Conservation (phyloP, 2,797 vertebrate genomes). For the Cyclopterus lumpus region DNA sequence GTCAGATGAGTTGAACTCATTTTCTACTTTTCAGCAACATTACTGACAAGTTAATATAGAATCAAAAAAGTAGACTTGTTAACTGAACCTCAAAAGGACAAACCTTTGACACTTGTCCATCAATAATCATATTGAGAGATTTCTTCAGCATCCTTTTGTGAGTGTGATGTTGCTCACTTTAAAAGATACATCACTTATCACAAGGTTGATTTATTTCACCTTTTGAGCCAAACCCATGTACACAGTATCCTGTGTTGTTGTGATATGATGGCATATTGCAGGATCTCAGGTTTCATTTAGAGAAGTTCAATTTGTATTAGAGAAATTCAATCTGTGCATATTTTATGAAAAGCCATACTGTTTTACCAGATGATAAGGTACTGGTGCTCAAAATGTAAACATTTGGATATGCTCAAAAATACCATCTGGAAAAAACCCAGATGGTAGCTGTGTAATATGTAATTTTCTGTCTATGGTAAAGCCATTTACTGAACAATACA, state of each 20-base stretch:
- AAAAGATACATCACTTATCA: neutral
- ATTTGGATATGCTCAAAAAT: slow-evolving; percentile 33
- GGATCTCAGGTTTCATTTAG: slow-evolving; percentile 70
- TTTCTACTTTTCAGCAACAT: slow-evolving; percentile 27
- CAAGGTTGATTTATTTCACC: slow-evolving; percentile 15
- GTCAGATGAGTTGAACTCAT: slow-evolving; percentile 10
- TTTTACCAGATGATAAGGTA: slow-evolving; percentile 43
- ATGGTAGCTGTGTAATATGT: slow-evolving; percentile 25
- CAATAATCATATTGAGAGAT: slow-evolving; percentile 12
- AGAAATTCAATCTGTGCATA: slow-evolving; percentile 42
- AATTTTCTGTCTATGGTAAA: slow-evolving; percentile 42
- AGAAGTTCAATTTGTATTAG: slow-evolving; percentile 26
- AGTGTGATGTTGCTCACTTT: slow-evolving; percentile 18
- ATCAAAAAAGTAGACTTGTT: neutral
- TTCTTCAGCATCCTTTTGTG: slow-evolving; percentile 5
- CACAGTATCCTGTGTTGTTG: slow-evolving; percentile 19
- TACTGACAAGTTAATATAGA: slow-evolving; percentile 4
- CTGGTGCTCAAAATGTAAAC: slow-evolving; percentile 52
- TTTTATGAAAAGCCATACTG: slow-evolving; percentile 63
- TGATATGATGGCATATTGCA: slow-evolving; percentile 18
- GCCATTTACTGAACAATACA: slow-evolving; percentile 51
- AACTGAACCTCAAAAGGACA: slow-evolving; percentile 15
- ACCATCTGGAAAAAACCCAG: slow-evolving; percentile 11
- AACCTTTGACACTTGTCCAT: neutral
- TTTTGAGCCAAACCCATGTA: slow-evolving; percentile 30